Conservation (phyloP, 2,797 vertebrate species). For the Hyperoplus immaculatus region DNA sequence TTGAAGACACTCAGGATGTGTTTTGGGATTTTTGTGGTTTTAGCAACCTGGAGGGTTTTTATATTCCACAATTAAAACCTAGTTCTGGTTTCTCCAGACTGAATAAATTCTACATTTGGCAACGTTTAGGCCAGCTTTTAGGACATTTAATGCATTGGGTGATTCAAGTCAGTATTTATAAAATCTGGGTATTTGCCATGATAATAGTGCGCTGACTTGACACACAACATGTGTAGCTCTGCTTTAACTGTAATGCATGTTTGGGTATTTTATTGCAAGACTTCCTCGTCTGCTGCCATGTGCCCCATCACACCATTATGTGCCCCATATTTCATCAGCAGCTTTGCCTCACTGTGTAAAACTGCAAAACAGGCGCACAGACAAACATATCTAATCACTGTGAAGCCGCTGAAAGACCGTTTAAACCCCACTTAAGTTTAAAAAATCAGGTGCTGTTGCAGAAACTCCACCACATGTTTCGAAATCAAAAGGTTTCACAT, state of each 20-base stretch:
- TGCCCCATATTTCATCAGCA: constrained; percentile 59
- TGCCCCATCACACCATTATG: constrained; percentile 27
- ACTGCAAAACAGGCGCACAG: constrained; percentile 29
- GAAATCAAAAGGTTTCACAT: constrained; percentile 75
- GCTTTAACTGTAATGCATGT: constrained; percentile 13
- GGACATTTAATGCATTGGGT: no score
- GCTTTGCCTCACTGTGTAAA: constrained; percentile 47
- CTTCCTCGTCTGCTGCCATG: constrained; percentile 28
- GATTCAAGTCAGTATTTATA: not conserved
- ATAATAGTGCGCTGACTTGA: not conserved
- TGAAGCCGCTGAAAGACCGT: constrained; percentile 53
- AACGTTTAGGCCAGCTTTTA: not conserved
- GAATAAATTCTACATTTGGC: not conserved
- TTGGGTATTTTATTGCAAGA: constrained; percentile 19
- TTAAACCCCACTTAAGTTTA: constrained; percentile 62
- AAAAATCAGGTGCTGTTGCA: constrained; percentile 63
- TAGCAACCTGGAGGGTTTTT: not conserved
- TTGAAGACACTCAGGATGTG: not conserved
- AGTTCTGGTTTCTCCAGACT: not conserved
- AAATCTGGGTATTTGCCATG: not conserved
- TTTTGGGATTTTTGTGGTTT: not conserved
- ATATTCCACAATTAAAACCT: not conserved
- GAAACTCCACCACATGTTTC: constrained; percentile 69
- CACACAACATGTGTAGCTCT: not conserved
- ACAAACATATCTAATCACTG: constrained; percentile 67